phyloP scores from a whole-genome alignment of 1,140 invertebrate genomes.

The Scylla paramamosain region DNA sequence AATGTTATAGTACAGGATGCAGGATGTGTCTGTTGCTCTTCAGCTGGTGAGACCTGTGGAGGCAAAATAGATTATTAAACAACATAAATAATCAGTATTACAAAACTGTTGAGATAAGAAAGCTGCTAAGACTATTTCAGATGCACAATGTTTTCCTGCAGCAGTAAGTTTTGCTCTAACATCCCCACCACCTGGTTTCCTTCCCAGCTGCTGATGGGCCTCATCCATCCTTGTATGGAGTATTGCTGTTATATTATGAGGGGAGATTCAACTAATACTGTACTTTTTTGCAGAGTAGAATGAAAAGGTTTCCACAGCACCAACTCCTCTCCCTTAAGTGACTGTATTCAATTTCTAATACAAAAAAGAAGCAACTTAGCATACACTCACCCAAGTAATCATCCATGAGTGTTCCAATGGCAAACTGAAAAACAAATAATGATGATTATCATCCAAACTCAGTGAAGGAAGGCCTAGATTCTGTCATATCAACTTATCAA shows the following conservation, averaged over 20 bases:
- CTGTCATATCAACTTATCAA: too few species aligned
- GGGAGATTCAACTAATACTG: too few species aligned
- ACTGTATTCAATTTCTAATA: not conserved
- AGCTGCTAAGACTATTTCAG: too few species aligned
- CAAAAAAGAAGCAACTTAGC: not conserved
- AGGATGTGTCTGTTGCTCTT: not conserved
- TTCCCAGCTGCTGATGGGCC: too few species aligned
- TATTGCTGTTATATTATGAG: too few species aligned
- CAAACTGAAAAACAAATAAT: slow-evolving; percentile 84
- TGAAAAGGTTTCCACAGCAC: too few species aligned
- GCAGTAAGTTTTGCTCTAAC: not conserved
- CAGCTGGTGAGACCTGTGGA: slow-evolving; percentile 7
- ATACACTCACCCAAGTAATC: slow-evolving; percentile 78
- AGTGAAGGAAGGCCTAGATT: slow-evolving; percentile 46
- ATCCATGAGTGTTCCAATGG: slow-evolving; percentile 90
- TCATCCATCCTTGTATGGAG: too few species aligned
- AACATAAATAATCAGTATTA: not conserved
- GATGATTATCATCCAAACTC: slow-evolving; percentile 74
- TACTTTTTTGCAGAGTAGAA: too few species aligned
- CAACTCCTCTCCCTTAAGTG: too few species aligned
- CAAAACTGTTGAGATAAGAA: too few species aligned
- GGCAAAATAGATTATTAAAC: not conserved
- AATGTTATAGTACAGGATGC: not conserved
- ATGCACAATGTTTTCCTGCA: not conserved
- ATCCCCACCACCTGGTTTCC: too few species aligned